Base-by-base conservation (phyloP, 2,113 vertebrate genomes). In the Corythornis madagascariensis region DNA sequence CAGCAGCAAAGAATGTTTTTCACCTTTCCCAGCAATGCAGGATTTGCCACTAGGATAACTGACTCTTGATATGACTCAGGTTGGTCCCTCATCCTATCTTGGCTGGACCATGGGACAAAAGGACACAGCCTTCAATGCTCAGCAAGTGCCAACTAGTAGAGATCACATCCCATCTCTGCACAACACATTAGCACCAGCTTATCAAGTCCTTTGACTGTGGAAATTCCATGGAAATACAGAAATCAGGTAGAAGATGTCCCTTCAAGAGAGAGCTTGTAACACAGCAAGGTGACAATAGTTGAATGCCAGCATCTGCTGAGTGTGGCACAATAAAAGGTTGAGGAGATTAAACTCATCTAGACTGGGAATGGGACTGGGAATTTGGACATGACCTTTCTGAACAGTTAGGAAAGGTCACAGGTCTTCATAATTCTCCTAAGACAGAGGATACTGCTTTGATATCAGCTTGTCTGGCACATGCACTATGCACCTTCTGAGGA, bases 101-200 rank as follows among this genome's bases (percentile, higher is more conserved):
- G 50, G 17, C 64, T 83, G 63, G 35, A 38, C n/a, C 22, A 29
- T 13, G 43, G 43, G 40, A 71, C 1, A 1, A n/a, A 53, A 71
- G 59, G 11, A 28, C 0, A 1, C 35, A 29, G 1, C 48, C 22
- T 76, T 25, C 35, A 55, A 1, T 3, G 33, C 14, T 85, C n/a
- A 55, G 63, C 28, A 56, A 42, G 2, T 87, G 35, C 18, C 35
- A 76, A 9, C 59, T 33, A 38, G 35, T 17, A 48, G 55, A 86
- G 40, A 70, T 61, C 38, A 45, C 16, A 83, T 64, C 38, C 56
- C 25, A 56, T 29, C 40, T 43, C 43, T 85, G 63, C 71, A 78
- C 31, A 88, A 16, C 55, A 78, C 4, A 9, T 20, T 63, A 28
- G n/a, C 35, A 21, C 16, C 33, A 85, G 52, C 16, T 78, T 74